Evolutionary conservation across 2,888 invertebrate genomes (phyloP).

Genomic region (Lamproptera curius): DNA sequence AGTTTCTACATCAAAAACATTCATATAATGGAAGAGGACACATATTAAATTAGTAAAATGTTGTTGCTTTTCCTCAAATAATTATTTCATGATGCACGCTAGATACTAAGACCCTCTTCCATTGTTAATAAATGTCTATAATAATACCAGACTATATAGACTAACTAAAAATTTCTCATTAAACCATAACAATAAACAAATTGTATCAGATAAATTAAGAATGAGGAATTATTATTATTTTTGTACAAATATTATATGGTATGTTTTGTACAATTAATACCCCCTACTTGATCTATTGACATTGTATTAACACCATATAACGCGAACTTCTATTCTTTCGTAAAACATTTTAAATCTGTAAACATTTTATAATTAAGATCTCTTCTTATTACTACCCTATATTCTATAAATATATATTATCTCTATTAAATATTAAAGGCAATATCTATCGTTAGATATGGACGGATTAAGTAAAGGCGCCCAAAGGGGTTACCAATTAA

Average conservation of each 20-base stretch:
- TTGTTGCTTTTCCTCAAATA: too few species aligned
- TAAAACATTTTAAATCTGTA: conserved; percentile 65
- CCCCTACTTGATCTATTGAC: conserved; percentile 32
- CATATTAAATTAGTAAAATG: conserved; percentile 8
- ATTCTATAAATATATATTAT: conserved; percentile 77
- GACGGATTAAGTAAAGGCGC: conserved; percentile 78
- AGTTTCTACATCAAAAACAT: conserved; percentile 19
- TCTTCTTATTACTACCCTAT: conserved; percentile 61
- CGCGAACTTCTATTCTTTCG: conserved; percentile 45
- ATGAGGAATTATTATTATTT: conserved; percentile 3
- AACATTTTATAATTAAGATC: conserved; percentile 64
- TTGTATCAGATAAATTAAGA: conserved; percentile 38
- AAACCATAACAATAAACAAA: conserved; percentile 57
- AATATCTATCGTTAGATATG: conserved; percentile 76
- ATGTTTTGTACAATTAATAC: conserved; percentile 11
- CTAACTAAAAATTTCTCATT: conserved; percentile 40
- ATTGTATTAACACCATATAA: conserved; percentile 32
- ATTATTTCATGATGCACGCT: neutral
- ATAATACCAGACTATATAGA: conserved; percentile 27
- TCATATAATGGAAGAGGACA: conserved; percentile 11
- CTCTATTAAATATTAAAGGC: conserved; percentile 78
- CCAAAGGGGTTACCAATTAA: conserved; percentile 74
- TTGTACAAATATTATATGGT: conserved; percentile 8
- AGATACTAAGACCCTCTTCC: neutral
- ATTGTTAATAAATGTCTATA: conserved; percentile 35